Evolutionary conservation across 2,797 vertebrate genomes (phyloP), one percentile per base, ranked within the genome.

Genomic region (Gallinago stenura): DNA sequence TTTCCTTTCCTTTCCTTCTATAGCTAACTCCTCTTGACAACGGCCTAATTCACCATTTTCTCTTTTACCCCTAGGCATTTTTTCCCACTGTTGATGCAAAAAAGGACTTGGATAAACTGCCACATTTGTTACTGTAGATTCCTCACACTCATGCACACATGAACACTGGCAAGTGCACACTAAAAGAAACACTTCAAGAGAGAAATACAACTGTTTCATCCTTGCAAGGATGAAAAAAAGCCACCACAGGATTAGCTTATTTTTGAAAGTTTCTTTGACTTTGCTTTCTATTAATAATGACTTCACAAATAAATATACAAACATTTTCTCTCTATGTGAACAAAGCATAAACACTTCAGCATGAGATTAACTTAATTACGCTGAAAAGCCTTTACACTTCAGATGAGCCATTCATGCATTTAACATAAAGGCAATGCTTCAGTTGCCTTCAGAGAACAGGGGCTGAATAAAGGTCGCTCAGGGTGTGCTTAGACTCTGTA

Each of bases 21-120:
- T 45, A 73, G 45, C 48, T 92, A 93, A 95, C 39, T 83, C 43
- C 15, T 57, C 31, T 83, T 95, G 95, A 94, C 90, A 96, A 93
- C 89, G 51, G 48, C 18, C 37, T 90, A 94, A 73, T 89, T 94
- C 83, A 56, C 69, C 41, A 37, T n/a, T 83, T 89, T 83, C 12
- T 20, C 79, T 82, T 87, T 85, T 31, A 70, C 35, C 86, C 75
- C 68, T 48, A 80, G 71, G 90, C 75, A 30, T 79, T 88, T 83
- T 73, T 79, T 37, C 39, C 58, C 45, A 64, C 56, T 53, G 35
- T 37, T 88, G 28, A 70, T 90, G 62, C 25, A 50, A 76, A 89
- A 87, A 80, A 66, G 8, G 30, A 66, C 48, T 60, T 66, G 33
- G 68, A 89, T 70, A 93, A 84, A 87, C 68, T 91, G 89, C 35